Conservation (phyloP, 2,113 vertebrate species). For the Amphilophus citrinellus region DNA sequence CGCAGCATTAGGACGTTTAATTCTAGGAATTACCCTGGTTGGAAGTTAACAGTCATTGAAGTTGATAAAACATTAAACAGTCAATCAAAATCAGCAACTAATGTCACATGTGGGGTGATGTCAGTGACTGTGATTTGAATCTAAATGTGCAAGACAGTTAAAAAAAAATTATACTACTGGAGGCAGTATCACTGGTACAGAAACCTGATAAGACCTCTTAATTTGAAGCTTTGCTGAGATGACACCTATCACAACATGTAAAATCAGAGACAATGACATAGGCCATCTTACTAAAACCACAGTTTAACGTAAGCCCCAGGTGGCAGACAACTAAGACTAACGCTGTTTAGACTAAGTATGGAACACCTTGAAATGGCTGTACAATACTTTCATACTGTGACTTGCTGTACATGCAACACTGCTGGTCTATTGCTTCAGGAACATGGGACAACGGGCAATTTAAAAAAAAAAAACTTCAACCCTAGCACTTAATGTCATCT, state of each 20-base stretch:
- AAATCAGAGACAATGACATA: constrained; percentile 30
- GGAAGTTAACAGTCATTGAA: neutral
- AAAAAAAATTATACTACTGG: neutral
- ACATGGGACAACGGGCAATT: neutral
- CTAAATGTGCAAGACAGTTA: neutral
- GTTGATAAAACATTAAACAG: neutral
- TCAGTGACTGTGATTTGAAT: neutral
- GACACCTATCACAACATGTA: constrained; percentile 20
- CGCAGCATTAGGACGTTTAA: neutral
- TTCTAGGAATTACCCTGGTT: neutral
- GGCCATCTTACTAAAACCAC: constrained; percentile 7
- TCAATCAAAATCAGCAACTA: neutral
- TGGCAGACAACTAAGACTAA: neutral
- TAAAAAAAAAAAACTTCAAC: neutral
- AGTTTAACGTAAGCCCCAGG: neutral
- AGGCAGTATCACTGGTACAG: constrained; percentile 14
- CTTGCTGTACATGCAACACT: neutral
- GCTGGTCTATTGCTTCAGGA: neutral
- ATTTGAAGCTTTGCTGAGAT: constrained; percentile 29
- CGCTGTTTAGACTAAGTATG: neutral
- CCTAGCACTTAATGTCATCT: neutral
- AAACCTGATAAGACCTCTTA: neutral
- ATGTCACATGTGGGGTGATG: neutral
- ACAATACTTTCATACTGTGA: neutral
- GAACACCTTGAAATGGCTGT: neutral